Conservation (phyloP, 2,113 vertebrate genomes). For the Lipophrys pholis region DNA sequence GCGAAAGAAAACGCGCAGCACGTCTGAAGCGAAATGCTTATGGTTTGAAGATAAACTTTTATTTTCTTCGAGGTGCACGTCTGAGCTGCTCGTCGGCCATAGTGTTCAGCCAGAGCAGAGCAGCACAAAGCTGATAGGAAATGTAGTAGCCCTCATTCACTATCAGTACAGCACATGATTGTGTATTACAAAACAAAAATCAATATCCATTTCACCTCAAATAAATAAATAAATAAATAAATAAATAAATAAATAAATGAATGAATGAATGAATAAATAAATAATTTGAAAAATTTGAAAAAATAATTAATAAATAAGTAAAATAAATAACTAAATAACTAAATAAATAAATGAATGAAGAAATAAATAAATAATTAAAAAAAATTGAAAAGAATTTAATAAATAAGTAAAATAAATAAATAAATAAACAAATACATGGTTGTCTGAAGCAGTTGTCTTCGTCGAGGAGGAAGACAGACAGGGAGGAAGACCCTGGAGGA, state of each 20-base stretch:
- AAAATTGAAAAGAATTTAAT: background rate
- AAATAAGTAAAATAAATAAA: conserved; percentile 10
- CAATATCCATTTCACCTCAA: too few species aligned
- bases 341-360: background rate
- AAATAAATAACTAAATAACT: background rate
- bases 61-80: background rate
- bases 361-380: conserved; percentile 3
- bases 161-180: conserved; percentile 24
- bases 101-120: conserved; percentile 14
- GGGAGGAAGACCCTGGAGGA: too few species aligned
- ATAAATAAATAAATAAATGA: background rate
- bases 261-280: conserved; percentile 24
- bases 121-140: background rate
- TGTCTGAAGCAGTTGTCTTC: too few species aligned
- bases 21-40: background rate
- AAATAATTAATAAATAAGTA: conserved; percentile 10
- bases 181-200: background rate
- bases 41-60: conserved; percentile 4
- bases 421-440: background rate
- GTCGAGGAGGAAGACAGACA: too few species aligned
- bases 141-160: background rate
- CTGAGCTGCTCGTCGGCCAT: background rate
- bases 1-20: too few species aligned
- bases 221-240: too few species aligned
- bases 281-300: too few species aligned